Evolutionary conservation across 1,140 invertebrate species (phyloP).

Genomic region (Spodoptera frugiperda): DNA sequence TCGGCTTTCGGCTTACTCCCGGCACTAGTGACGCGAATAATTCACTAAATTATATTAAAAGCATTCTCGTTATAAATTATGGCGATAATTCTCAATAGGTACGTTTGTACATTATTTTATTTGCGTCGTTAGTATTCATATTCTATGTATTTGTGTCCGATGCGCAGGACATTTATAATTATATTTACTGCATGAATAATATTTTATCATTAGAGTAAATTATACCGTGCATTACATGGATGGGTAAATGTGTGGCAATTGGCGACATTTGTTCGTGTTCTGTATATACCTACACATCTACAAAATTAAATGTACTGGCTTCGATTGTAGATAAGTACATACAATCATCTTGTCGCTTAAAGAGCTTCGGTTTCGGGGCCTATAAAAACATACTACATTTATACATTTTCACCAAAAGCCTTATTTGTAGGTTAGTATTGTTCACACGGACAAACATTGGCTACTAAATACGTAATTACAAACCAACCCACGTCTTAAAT

Average conservation of each 20-base stretch:
- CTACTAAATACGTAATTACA: constrained; percentile 25
- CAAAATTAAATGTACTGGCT: not conserved
- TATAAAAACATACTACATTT: too few relatives aligned
- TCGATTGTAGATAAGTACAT: too few relatives aligned
- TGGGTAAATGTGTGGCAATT: not conserved
- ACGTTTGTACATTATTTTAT: constrained; percentile 1
- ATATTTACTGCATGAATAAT: not conserved
- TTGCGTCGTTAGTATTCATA: not conserved
- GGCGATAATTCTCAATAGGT: not conserved
- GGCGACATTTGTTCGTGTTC: not conserved
- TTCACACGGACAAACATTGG: constrained; percentile 18
- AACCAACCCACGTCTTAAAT: constrained; percentile 33
- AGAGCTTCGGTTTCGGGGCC: too few relatives aligned
- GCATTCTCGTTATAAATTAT: not conserved
- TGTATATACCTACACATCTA: not conserved
- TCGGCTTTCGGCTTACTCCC: constrained; percentile 34
- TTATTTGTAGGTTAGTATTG: not conserved
- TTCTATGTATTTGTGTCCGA: not conserved
- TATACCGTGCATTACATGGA: not conserved
- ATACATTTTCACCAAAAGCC: constrained; percentile 2
- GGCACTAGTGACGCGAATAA: constrained; percentile 15
- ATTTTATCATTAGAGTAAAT: not conserved
- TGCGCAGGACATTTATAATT: not conserved
- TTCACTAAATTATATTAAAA: constrained; percentile 17
- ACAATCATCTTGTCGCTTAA: too few relatives aligned